These are phyloP conservation scores for Capricornis sumatraensis DNA, from an alignment of 2,113 vertebrate species.

Conservation along the genomic window DNA sequence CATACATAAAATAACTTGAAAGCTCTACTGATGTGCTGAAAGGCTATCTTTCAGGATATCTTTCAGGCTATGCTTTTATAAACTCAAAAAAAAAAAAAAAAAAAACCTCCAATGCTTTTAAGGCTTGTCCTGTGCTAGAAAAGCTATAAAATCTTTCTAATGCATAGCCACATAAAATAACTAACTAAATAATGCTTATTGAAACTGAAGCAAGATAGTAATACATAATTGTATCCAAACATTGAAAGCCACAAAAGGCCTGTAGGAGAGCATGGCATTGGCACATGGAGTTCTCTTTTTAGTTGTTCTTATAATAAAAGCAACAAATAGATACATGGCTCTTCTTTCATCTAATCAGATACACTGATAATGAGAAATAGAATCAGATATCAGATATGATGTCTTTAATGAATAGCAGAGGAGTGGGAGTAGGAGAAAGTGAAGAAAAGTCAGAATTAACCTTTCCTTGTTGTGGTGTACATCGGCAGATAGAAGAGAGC, in stretches of 20 bases:
- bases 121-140: neutral
- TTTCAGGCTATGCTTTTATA: neutral
- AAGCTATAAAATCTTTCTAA: neutral
- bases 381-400: neutral
- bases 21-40: neutral
- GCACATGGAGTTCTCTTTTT: neutral
- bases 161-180: neutral
- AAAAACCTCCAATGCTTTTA: neutral
- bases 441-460: neutral
- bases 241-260: neutral
- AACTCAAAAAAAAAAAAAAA: neutral
- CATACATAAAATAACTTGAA: neutral
- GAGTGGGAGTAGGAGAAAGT: rapidly evolving
- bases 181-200: neutral
- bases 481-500: neutral
- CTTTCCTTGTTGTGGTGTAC: neutral
- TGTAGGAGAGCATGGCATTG: neutral
- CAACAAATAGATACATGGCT: neutral
- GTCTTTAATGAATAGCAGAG: neutral
- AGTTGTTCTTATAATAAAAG: neutral
- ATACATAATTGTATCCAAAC: neutral
- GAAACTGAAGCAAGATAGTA: neutral
- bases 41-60: neutral
- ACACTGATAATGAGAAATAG: neutral
- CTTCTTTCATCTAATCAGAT: neutral